Evolutionary conservation across 2,888 invertebrate species (phyloP), one percentile per base, ranked within the genome.

Genomic region (Eurytoma adleriae): DNA sequence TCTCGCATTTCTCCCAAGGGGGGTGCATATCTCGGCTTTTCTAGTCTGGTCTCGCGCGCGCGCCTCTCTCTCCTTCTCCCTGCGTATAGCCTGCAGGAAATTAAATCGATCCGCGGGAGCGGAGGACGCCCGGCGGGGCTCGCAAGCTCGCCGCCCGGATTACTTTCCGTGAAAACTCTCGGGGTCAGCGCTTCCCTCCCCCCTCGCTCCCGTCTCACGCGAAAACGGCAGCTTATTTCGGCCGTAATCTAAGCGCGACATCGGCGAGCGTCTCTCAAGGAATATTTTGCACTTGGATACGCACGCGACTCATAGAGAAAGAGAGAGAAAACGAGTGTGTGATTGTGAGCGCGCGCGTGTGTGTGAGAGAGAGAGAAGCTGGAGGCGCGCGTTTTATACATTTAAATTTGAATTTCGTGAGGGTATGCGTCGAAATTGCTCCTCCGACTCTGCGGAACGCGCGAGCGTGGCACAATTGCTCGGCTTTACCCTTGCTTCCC

Each of bases 101-200:
- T 80, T 80, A 80, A 80, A 80, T 80, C 80, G 76, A 80, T 80
- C 71, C 80, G 56, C 13, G 64, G n/a, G 59, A 40, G 40, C 40
- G 5, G 40, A 67, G 69, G 56, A 69, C n/a, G 61, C 62, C 27
- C 59, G 56, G 40, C 40, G 40, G 40, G 40, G 40, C 40, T 40
- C 40, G 40, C 40, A 40, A 40, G 5, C 40, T 40, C 48, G 68
- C 59, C 67, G 24, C 27, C 69, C 57, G 78, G 78, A 78, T 78
- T 78, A 78, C 78, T 66, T 78, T 78, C 71, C 66, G 24, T 71
- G 78, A 78, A 71, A 71, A 78, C 57, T 78, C 78, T 57, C 68
- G 78, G 75, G 75, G 71, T 78, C 78, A 71, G 66, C 78, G 69
- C 52, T 52, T 48, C 61, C 40, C 62, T 69, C 57, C 20, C 30